Percentiles rank a stretch among this genome's conserved stretches.
These are phyloP conservation scores for Abramis brama DNA, from an alignment of 2,113 vertebrate species.

Conservation along the genomic window DNA sequence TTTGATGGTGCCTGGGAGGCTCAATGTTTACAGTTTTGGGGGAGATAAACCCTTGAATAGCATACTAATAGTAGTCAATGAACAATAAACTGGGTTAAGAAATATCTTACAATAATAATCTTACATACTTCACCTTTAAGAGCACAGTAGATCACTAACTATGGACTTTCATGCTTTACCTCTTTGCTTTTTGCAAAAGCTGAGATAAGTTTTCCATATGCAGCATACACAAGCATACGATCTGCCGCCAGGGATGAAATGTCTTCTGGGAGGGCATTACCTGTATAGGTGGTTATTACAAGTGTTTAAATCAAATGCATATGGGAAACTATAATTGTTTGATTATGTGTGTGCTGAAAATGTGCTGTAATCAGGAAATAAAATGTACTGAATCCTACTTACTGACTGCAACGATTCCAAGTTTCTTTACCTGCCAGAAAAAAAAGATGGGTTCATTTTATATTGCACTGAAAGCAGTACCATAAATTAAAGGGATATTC, in stretches of 20 bases:
- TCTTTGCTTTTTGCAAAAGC: slow-evolving; percentile 87
- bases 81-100: no score
- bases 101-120: no score
- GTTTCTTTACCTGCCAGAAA: slow-evolving; percentile 85
- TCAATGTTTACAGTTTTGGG: no score
- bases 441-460: not conserved
- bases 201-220: slow-evolving; percentile 78
- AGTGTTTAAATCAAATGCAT: not conserved
- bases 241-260: slow-evolving; percentile 90
- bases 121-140: not conserved
- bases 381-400: slow-evolving; percentile 73
- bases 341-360: not conserved
- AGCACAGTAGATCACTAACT: not conserved
- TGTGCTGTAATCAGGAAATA: not conserved
- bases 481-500: not conserved
- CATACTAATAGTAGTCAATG: no score
- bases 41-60: no score
- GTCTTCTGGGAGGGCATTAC: slow-evolving; percentile 88
- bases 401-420: slow-evolving; percentile 95
- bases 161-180: slow-evolving; percentile 56
- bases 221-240: slow-evolving; percentile 88
- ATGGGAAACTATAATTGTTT: not conserved
- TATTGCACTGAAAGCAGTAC: not conserved
- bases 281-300: slow-evolving; percentile 67
- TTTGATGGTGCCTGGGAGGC: no score